Percentiles rank a stretch among this genome's conserved stretches.
phyloP scores from a whole-genome alignment of 2,888 invertebrate species.

The Ornithoptera priamus region DNA sequence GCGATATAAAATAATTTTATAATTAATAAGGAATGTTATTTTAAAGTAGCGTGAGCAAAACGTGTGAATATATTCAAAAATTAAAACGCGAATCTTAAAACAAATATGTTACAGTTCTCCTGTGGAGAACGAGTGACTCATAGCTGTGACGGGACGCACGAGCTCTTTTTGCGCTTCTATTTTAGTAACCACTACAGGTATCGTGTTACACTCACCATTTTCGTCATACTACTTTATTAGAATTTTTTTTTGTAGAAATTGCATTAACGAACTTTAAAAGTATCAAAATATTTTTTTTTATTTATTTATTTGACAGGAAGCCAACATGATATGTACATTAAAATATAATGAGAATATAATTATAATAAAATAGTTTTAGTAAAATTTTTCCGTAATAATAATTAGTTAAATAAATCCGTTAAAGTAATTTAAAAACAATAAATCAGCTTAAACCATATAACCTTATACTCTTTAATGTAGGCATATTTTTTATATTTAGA shows the following conservation, averaged over 20 bases:
- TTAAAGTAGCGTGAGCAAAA: neutral
- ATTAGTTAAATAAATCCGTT: too few relatives aligned
- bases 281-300: neutral
- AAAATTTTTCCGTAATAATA: too few relatives aligned
- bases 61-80: neutral
- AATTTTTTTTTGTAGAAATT: neutral
- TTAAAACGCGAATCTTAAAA: conserved; percentile 9
- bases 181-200: conserved; percentile 51
- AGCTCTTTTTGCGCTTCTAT: conserved; percentile 41
- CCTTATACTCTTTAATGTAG: too few relatives aligned
- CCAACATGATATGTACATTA: too few relatives aligned
- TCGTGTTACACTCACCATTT: conserved; percentile 72
- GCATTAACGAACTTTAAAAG: neutral
- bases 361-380: too few relatives aligned
- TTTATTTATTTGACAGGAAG: neutral
- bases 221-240: conserved; percentile 37
- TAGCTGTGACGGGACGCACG: conserved; percentile 42
- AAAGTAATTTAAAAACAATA: too few relatives aligned
- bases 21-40: neutral
- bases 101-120: conserved; percentile 24
- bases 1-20: neutral
- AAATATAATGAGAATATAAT: too few relatives aligned
- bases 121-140: conserved; percentile 39
- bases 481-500: too few relatives aligned
- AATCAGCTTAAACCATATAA: too few relatives aligned